Evolutionary conservation across 2,113 vertebrate genomes (phyloP), one percentile per base, ranked within the genome.

Genomic region (Alligator sinensis): DNA sequence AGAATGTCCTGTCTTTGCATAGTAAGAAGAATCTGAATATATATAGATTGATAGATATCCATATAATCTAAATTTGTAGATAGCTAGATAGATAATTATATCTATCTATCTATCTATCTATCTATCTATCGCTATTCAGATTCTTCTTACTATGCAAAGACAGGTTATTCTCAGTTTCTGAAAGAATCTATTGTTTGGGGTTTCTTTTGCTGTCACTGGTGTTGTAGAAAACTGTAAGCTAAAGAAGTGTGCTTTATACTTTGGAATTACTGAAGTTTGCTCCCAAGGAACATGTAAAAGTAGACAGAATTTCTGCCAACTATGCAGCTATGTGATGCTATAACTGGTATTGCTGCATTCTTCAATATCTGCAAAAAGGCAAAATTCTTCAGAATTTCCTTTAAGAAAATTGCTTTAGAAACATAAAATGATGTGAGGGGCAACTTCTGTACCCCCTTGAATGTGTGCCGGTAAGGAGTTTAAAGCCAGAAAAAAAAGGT

Each of bases 351-450:
- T 86, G 80, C 66, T 83, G 83, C 3, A 5, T 63, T 64, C 90
- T 94, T 79, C 87, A 28, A 61, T 64, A 96, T 74, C 77, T 93
- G 61, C 83, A 75, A 47, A 92, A 77, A 94, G 84, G 54, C 27
- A 88, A 93, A 72, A 63, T 77, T 75, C 92, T 77, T 80, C 90
- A 90, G 64, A 80, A 82, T 92, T 86, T 57, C 75, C 88, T 90
- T 74, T 87, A 97, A 90, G 91, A 83, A 86, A 75, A 47, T 76
- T 75, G 62, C 58, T 61, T 62, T 62, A 84, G 19, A 55, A 24
- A 76, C 5, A n/a, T 38, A 76, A 75, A 84, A 87, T 55, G 74
- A 87, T 87, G 68, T 28, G 27, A 92, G 9, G 10, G 6, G 11
- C 80, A 88, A 28, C 2, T 2, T 7, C 83, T 80, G 61, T 59